phyloP scores from a whole-genome alignment of 2,113 vertebrate genomes.

The Struthidea cinerea region DNA sequence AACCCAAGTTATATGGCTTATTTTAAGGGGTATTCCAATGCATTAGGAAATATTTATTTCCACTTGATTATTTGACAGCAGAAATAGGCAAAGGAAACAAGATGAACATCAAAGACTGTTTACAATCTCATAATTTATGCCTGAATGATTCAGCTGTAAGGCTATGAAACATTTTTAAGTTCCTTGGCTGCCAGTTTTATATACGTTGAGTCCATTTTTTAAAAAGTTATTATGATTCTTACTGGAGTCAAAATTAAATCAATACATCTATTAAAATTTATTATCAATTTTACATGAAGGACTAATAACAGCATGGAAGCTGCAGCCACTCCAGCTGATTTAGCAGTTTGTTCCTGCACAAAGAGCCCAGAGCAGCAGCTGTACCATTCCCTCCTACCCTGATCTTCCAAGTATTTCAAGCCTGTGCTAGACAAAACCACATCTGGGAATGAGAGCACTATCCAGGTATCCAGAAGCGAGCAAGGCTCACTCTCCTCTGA shows the following conservation, averaged over 20 bases:
- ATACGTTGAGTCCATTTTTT: not conserved
- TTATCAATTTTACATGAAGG: not conserved
- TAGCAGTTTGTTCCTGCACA: not conserved
- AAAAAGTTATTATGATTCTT: not conserved
- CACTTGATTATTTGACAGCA: not conserved
- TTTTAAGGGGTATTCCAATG: not conserved
- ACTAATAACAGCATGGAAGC: not conserved
- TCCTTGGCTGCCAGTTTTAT: not conserved
- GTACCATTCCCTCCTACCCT: not conserved
- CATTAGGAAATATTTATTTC: not conserved
- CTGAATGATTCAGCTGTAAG: not conserved
- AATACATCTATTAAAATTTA: not conserved
- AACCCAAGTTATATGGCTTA: not conserved
- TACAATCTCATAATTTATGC: not conserved
- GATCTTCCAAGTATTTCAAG: not conserved
- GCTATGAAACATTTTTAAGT: not conserved
- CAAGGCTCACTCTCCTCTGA: not conserved
- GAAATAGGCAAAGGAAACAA: not conserved
- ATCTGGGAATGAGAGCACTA: not conserved
- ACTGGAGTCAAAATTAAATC: not conserved
- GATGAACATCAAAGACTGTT: not conserved
- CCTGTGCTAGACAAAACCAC: not conserved
- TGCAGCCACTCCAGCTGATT: not conserved
- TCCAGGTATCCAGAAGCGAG: not conserved
- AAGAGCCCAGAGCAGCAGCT: not conserved